Percentiles rank a stretch among this genome's conserved stretches.
These are phyloP conservation scores for Malacosoma neustria DNA, from an alignment of 2,888 invertebrate species.

Conservation along the genomic window DNA sequence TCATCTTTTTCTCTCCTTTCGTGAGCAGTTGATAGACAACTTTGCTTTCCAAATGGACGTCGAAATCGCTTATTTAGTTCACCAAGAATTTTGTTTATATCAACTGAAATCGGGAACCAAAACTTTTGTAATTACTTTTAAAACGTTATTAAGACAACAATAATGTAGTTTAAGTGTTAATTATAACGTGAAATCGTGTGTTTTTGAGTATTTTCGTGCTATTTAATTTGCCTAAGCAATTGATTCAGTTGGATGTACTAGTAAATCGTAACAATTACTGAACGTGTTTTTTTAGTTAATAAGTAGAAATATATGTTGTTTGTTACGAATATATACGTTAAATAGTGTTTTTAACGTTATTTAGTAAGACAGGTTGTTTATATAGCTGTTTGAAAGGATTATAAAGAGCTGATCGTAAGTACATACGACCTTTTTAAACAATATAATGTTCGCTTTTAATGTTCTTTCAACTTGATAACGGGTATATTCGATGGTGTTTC, in stretches of 20 bases:
- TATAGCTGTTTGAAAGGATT: constrained; percentile 15
- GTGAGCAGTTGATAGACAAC: constrained; percentile 66
- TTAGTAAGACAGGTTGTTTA: constrained; percentile 26
- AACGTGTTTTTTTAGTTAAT: constrained; percentile 9
- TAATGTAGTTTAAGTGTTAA: constrained; percentile 58
- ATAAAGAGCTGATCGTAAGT: constrained; percentile 21
- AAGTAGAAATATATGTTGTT: background rate
- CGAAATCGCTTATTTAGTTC: constrained; percentile 41
- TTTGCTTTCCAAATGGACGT: constrained; percentile 68
- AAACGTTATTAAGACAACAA: constrained; percentile 43
- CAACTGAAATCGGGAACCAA: constrained; percentile 60
- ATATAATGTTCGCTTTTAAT: constrained; percentile 12
- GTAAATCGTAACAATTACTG: constrained; percentile 28
- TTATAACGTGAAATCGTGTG: constrained; percentile 40
- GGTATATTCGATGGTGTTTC: constrained; percentile 12
- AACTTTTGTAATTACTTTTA: constrained; percentile 69
- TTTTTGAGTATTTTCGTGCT: constrained; percentile 36
- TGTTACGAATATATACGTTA: background rate
- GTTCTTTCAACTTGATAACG: constrained; percentile 12
- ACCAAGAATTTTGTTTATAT: constrained; percentile 70
- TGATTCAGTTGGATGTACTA: constrained; percentile 24
- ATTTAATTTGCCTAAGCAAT: constrained; percentile 26
- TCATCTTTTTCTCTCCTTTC: constrained; percentile 55
- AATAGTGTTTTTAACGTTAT: constrained; percentile 20
- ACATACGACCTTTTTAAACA: background rate